Base-by-base conservation (phyloP, 1,140 invertebrate species). In the Hydropsyche tenuis region DNA sequence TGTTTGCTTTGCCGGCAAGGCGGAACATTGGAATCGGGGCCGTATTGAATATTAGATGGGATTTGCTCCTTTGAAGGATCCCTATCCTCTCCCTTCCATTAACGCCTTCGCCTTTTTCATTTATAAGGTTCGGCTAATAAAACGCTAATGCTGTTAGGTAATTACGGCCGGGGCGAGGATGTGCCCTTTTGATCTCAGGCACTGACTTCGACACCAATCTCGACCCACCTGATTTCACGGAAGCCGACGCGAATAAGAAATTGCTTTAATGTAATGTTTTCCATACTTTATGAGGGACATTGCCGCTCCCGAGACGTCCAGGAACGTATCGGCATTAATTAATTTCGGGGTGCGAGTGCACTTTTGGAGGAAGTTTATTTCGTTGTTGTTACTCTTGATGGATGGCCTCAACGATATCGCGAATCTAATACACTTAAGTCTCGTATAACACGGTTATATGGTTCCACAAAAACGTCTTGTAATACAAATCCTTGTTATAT, bases 101-200 rank as follows among this genome's bases (percentile, higher is more conserved):
- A 70, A 45, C 68, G 68, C 68, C 68, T 70, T 70, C 68, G 68
- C 68, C 68, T 70, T 70, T 70, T 70, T 70, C 68, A 70, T 70
- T 70, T 70, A 70, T 70, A 70, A 70, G 68, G 68, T 70, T 70
- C 68, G 68, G 68, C 68, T 70, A 70, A 70, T 70, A 70, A 70
- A 70, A 70, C 68, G 68, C 48, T 70, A 70, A 70, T 56, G 51
- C 68, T 70, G 68, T 70, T 70, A 70, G 68, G 68, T 70, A 70
- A 70, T 70, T 70, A 70, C 68, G 48, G 51, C 25, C 46, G 51
- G 51, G 68, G 68, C 9, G 30, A 37, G 30, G 30, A 37, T 37
- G 30, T 30, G 25, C 23, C 48, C 68, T 70, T 70, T 70, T 70
- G 68, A 70, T 70, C 68, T 70, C 27, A 16, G 16, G 25, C 30